phyloP scores from a whole-genome alignment of 2,888 invertebrate genomes.

The Eulithis testata region DNA sequence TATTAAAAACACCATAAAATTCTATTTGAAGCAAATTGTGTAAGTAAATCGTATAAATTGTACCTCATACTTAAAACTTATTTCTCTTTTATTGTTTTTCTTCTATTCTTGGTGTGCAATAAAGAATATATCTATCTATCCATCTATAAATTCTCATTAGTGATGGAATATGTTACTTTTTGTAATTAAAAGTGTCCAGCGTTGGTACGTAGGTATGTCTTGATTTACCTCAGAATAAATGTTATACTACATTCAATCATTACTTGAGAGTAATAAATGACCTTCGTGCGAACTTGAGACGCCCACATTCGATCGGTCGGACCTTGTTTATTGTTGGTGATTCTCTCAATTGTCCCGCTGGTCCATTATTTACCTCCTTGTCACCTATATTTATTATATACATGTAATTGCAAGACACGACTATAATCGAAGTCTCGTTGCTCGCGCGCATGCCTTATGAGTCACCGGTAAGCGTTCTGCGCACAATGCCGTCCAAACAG shows the following conservation, averaged over 20 bases:
- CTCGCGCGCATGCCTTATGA: conserved; percentile 79
- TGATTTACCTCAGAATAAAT: background rate
- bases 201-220: background rate
- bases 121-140: too few relatives aligned
- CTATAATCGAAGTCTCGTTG: conserved; percentile 73
- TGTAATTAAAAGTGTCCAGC: background rate
- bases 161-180: background rate
- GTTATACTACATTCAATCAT: background rate
- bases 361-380: conserved; percentile 77
- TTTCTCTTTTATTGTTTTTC: too few relatives aligned
- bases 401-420: conserved; percentile 71
- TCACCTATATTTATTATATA: conserved; percentile 73
- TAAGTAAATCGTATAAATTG: background rate
- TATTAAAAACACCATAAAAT: too few relatives aligned
- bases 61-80: too few relatives aligned
- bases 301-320: conserved; percentile 64
- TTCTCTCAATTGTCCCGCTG: conserved; percentile 54
- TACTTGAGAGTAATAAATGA: conserved; percentile 41
- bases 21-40: background rate
- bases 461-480: conserved; percentile 77
- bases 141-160: background rate
- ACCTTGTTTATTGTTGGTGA: conserved; percentile 73
- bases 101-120: too few relatives aligned
- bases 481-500: conserved; percentile 78
- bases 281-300: conserved; percentile 70